Evolutionary conservation across 1,140 invertebrate species (phyloP), one percentile per base, ranked within the genome.

Genomic region (Zaprionus inermis): DNA sequence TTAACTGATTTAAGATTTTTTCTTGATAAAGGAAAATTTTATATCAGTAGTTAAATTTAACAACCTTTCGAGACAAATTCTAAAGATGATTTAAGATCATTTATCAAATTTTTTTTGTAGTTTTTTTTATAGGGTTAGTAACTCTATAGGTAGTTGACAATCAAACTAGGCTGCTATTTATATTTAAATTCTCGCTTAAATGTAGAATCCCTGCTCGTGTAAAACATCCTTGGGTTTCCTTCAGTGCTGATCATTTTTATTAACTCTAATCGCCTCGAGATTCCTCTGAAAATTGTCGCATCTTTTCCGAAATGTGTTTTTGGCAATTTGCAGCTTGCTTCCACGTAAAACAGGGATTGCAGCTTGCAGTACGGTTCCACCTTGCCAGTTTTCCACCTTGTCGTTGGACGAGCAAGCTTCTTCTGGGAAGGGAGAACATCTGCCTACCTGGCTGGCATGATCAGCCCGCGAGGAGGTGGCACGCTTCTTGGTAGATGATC

Each of bases 341-440:
- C 38, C 38, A 3, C 2, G 38, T 44, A 44, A 44, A 44, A 44
- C 7, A 16, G 14, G 9, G 3, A 16, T 44, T 44, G 38, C 38
- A 44, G 38, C 38, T 16, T 41, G n/a, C 38, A 54, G 34, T 38
- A 20, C 49, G 46, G 46, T 85, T 80, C 68, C 81, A 85, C 76
- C 76, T 84, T 83, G 76, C 44, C 67, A 61, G 12, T 77, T 49
- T 49, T 30, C 24, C 24, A 28, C 24, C 24, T 28, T 28, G 24
- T 28, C 74, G 69, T 81, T 74, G 67, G 14, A n/a, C n/a, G n/a
- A 22, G 51, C 61, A 69, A 86, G 79, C 79, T 86, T 86, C 83
- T 69, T 86, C 83, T 69, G 44, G 82, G 83, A 86, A 86, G 55
- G 49, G 28, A 58, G 56, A 70, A 83, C 83, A 86, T 86, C 84